These are phyloP conservation scores for Calephelis virginiensis DNA, from an alignment of 1,140 invertebrate species.

Conservation along the genomic window DNA sequence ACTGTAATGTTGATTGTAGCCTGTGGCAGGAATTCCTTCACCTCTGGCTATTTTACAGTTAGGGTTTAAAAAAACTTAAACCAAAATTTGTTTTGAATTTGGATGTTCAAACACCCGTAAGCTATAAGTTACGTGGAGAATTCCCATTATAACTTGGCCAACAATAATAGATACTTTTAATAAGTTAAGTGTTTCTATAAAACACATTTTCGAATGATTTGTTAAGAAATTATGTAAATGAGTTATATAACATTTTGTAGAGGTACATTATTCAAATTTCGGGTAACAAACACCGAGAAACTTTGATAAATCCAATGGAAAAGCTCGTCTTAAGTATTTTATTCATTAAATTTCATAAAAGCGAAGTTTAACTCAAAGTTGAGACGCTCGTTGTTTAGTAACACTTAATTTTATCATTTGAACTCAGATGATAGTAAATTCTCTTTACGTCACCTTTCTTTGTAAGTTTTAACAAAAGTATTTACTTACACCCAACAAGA, in stretches of 20 bases:
- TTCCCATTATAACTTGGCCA: slow-evolving; percentile 3
- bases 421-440: slow-evolving; percentile 13
- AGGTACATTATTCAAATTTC: slow-evolving; percentile 28
- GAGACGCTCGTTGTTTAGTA: slow-evolving; percentile 24
- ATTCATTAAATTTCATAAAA: slow-evolving; percentile 30
- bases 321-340: slow-evolving; percentile 22
- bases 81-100: too few relatives aligned
- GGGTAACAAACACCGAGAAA: slow-evolving; percentile 22
- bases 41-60: too few relatives aligned
- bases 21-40: too few relatives aligned
- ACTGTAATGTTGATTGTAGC: too few relatives aligned
- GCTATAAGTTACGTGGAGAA: not conserved
- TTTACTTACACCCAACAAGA: not conserved
- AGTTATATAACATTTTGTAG: slow-evolving; percentile 13
- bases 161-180: slow-evolving; percentile 4
- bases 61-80: too few relatives aligned
- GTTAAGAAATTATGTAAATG: slow-evolving; percentile 16
- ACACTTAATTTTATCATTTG: slow-evolving; percentile 20
- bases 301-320: slow-evolving; percentile 24
- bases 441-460: not conserved
- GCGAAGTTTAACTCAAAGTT: slow-evolving; percentile 28
- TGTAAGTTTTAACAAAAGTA: slow-evolving; percentile 1
- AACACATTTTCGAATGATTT: slow-evolving; percentile 13
- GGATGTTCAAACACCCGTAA: not conserved
- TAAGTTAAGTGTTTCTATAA: slow-evolving; percentile 6